Evolutionary conservation across 2,797 vertebrate species (phyloP), one percentile per base, ranked within the genome.

Genomic region (Pygocentrus nattereri): DNA sequence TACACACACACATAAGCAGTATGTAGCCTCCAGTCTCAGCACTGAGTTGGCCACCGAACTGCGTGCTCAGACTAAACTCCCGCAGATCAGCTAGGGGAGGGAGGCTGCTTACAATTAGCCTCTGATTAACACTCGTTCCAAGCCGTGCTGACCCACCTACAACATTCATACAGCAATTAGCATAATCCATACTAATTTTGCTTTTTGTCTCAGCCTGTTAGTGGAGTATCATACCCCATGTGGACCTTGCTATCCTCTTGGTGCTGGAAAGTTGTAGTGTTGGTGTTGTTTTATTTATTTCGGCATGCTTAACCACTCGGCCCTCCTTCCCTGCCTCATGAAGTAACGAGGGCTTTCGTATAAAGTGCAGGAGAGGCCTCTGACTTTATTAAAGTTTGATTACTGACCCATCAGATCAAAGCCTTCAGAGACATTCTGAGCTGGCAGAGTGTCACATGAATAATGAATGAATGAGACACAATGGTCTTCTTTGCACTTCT

Each of bases 371-470:
- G 62, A 54, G 69, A 79, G 78, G 76, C 62, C 77, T 75, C 76
- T 85, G 81, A 65, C 65, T 82, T 78, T 82, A 85, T 85, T 79
- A 85, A 85, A 85, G 79, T 82, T 85, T 85, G 80, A 85, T 85
- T 82, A 75, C 70, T 73, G 79, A 54, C 83, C 80, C 76, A 85
- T 82, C 69, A 76, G 83, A 84, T 81, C 70, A 72, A 54, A 65
- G 76, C 79, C 44, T 58, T 79, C 71, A 75, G 69, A 79, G 64
- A 82, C 81, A 74, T 56, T 64, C 47, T 54, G 70, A 75, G 83
- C 76, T 85, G 78, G 68, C 76, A 69, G 67, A 85, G 81, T 79
- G 76, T 65, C 65, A 21, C 58, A 82, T 85, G 76, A 81, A 85
- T 85, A 85, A 85, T 82, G 80, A 75, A 85, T 79, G 83, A 73